These are phyloP conservation scores for Pluvianellus socialis DNA, from an alignment of 2,113 vertebrate species.

Conservation along the genomic window DNA sequence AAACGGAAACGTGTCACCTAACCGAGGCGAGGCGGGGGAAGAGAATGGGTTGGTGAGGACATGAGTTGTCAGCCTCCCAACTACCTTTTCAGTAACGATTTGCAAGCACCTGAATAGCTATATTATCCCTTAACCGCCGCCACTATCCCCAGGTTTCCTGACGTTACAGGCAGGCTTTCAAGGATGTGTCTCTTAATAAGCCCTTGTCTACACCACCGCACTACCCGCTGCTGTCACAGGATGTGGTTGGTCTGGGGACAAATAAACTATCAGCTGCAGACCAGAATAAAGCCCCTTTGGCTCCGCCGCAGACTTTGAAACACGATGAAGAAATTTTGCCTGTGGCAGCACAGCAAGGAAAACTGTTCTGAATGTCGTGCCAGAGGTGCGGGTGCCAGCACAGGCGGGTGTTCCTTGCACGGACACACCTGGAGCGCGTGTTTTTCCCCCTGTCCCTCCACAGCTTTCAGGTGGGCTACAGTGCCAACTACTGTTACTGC, in stretches of 20 bases:
- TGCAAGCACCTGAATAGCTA: neutral
- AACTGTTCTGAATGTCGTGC: rapidly evolving
- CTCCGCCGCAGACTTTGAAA: neutral
- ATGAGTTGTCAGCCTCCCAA: neutral
- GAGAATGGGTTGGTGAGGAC: neutral
- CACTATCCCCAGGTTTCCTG: neutral
- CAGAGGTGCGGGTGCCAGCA: neutral
- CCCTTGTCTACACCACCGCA: neutral
- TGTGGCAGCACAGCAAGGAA: neutral
- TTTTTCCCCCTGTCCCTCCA: neutral
- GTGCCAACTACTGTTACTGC: neutral
- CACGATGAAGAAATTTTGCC: neutral
- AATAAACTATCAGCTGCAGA: neutral
- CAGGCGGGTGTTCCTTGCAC: rapidly evolving
- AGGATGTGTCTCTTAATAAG: neutral
- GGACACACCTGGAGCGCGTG: rapidly evolving
- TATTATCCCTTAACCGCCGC: neutral
- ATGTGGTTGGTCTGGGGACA: neutral
- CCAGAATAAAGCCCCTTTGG: neutral
- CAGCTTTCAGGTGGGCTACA: neutral
- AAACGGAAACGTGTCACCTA: neutral
- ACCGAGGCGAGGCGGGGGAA: rapidly evolving
- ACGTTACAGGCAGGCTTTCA: neutral
- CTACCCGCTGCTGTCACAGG: neutral
- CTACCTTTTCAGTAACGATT: neutral